Conservation (phyloP, 1,140 invertebrate species). For the Drepana arcuata region DNA sequence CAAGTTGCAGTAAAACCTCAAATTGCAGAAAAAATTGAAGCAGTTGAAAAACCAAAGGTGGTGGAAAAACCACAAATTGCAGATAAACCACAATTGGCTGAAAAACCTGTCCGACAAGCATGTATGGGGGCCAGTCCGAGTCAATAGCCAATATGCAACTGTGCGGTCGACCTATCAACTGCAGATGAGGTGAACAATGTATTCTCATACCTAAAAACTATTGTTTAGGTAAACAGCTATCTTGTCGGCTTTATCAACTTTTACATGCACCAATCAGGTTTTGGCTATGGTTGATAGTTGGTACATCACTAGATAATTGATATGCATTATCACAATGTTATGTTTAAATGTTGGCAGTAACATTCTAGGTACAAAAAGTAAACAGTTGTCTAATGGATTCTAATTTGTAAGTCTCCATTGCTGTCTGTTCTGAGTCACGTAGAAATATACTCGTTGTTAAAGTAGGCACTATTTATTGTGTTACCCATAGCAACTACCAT, state of each 20-base stretch:
- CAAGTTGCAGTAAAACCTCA: constrained; percentile 25
- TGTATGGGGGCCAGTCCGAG: constrained; percentile 37
- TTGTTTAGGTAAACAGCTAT: too few relatives aligned
- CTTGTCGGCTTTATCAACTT: too few relatives aligned
- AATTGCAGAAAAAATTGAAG: constrained; percentile 8
- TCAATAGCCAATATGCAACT: constrained; percentile 55
- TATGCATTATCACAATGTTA: too few relatives aligned
- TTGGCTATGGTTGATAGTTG: too few relatives aligned
- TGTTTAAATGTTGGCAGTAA: too few relatives aligned
- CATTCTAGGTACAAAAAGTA: too few relatives aligned
- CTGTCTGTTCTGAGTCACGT: too few relatives aligned
- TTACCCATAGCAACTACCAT: too few relatives aligned
- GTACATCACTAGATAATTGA: too few relatives aligned
- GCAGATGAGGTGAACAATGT: constrained; percentile 42
- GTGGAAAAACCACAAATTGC: constrained; percentile 27
- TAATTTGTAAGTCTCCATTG: constrained; percentile 23
- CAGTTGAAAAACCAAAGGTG: constrained; percentile 14
- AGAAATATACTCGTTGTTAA: too few relatives aligned
- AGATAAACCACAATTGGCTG: constrained; percentile 33
- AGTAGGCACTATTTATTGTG: too few relatives aligned
- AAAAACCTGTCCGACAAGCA: constrained; percentile 44
- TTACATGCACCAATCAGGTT: too few relatives aligned
- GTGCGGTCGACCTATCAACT: constrained; percentile 24
- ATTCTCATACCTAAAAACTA: constrained; percentile 59
- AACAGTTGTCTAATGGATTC: constrained; percentile 12